phyloP scores from a whole-genome alignment of 2,113 vertebrate species.

The Gallinago jamesoni region DNA sequence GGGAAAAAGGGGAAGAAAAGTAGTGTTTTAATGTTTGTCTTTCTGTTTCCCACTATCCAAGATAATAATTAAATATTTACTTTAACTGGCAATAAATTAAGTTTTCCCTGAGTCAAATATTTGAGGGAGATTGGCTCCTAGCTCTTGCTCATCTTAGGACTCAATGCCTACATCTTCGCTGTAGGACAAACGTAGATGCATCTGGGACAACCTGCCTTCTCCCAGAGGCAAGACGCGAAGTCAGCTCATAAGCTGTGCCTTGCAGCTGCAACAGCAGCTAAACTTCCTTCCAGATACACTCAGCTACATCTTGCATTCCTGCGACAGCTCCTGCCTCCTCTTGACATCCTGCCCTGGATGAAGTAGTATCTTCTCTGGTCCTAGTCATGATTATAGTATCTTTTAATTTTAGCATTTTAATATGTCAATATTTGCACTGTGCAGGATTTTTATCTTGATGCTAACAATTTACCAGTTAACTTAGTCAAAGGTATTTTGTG shows the following conservation, averaged over 20 bases:
- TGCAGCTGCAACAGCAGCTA: neutral
- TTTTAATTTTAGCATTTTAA: neutral
- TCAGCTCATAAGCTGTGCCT: neutral
- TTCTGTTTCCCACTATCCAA: neutral
- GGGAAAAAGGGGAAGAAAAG: neutral
- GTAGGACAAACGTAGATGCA: neutral
- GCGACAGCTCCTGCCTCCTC: neutral
- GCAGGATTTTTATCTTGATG: neutral
- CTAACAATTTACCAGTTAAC: neutral
- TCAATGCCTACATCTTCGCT: neutral
- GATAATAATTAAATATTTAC: neutral
- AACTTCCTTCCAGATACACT: neutral
- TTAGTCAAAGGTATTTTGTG: neutral
- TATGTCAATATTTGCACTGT: neutral
- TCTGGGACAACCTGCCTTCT: neutral
- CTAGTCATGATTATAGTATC: neutral
- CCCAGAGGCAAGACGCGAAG: neutral
- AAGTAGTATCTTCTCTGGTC: neutral
- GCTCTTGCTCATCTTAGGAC: neutral
- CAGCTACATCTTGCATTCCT: neutral
- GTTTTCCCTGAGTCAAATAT: neutral
- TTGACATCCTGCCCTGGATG: neutral
- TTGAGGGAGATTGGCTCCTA: neutral
- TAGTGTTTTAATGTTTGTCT: neutral
- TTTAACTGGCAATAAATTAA: neutral